Evolutionary conservation across 2,888 invertebrate genomes (phyloP), one percentile per base, ranked within the genome.

Genomic region (Agriopis aurantiaria): DNA sequence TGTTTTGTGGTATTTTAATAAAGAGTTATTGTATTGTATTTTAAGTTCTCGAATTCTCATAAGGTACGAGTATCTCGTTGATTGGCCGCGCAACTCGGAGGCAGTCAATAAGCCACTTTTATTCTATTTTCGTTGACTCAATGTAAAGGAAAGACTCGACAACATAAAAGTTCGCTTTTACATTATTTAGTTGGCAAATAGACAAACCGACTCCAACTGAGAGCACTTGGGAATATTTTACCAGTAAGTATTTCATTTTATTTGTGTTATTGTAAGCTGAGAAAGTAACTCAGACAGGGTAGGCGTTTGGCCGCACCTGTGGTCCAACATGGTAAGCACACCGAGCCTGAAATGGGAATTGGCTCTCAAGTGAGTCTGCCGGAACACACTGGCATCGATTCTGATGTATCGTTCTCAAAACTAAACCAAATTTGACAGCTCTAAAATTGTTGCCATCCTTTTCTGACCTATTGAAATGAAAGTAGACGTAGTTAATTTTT

Each of bases 161-260:
- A 43, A 58, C 64, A 65, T 68, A 52, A 69, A 62, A 64, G 60
- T 60, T 56, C 68, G 60, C 67, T 66, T 76, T 71, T 74, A 70
- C 70, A 70, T 74, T 74, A 73, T 71, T 71, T 72, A 75, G 67
- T 71, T 71, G 60, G 72, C 64, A 75, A 72, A 74, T 73, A 75
- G 69, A 72, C 72, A 67, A 71, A 68, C 65, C 43, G n/a, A 62
- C 57, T 62, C 53, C 65, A 56, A 67, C 56, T 49, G 69, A 66
- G 57, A 69, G 59, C 49, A 58, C 57, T 43, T 65, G 60, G 68
- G 68, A 72, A 66, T 68, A 58, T 10, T 45, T 58, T 46, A 7
- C 55, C n/a, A 12, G 14, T 41, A 66, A 43, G 10, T 43, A 65
- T 65, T 66, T 59, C 59, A 65, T 62, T 65, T 69, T 68, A 72